Conservation (phyloP, 2,797 vertebrate genomes). For the Thalassophryne amazonica region DNA sequence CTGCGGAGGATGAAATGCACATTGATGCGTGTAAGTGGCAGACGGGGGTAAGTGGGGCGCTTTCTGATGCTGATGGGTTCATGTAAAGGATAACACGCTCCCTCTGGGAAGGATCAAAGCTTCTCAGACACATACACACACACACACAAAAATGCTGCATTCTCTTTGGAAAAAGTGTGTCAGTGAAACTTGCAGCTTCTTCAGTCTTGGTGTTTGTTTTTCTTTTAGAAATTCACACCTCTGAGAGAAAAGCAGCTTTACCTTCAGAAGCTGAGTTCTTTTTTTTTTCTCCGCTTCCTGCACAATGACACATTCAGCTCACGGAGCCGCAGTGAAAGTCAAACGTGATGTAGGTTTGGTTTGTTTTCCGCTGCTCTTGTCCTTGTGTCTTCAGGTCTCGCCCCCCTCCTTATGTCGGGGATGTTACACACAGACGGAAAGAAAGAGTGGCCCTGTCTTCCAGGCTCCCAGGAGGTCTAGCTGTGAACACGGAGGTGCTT, state of each 20-base stretch:
- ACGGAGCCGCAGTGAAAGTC: conserved; percentile 4
- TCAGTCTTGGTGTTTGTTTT: background rate
- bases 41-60: conserved; percentile 63
- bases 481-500: conserved; percentile 36
- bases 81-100: conserved; percentile 50
- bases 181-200: conserved; percentile 9
- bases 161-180: conserved; percentile 41
- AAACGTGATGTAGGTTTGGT: conserved; percentile 30
- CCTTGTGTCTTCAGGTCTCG: conserved; percentile 2
- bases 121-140: background rate
- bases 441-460: conserved; percentile 51
- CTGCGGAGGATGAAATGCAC: conserved; percentile 17
- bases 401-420: conserved; percentile 19
- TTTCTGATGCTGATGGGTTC: conserved; percentile 54
- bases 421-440: conserved; percentile 24
- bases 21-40: conserved; percentile 17
- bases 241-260: conserved; percentile 1
- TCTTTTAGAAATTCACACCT: background rate
- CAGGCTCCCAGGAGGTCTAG: conserved; percentile 26
- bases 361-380: conserved; percentile 36
- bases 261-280: conserved; percentile 13
- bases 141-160: conserved; percentile 17
- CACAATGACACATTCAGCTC: conserved; percentile 5
- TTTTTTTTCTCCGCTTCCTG: conserved; percentile 1
- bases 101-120: conserved; percentile 60